Percentiles rank a stretch among this genome's conserved stretches.
phyloP scores from a whole-genome alignment of 2,113 vertebrate genomes.

The Leptobrachium ailaonicum region DNA sequence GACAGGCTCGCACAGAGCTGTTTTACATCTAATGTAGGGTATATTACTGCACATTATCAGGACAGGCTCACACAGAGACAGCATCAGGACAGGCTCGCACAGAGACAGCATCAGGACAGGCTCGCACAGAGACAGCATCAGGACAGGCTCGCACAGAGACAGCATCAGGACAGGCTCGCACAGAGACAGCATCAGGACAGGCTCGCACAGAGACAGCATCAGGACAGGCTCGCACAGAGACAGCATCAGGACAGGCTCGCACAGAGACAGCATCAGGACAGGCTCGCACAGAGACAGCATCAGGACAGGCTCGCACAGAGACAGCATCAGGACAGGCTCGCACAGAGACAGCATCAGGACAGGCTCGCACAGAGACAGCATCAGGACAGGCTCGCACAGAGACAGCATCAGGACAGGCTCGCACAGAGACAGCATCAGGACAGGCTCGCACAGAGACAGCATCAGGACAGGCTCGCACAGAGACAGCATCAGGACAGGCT shows the following conservation, averaged over 20 bases:
- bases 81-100: not conserved
- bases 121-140: not conserved
- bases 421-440: not conserved
- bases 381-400: not conserved
- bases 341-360: not conserved
- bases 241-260: too few relatives aligned
- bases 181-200: not conserved
- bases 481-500: too few relatives aligned
- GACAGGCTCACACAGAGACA: not conserved
- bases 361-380: not conserved
- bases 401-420: too few relatives aligned
- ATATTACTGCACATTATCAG: not conserved
- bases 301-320: not conserved
- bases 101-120: not conserved
- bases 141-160: not conserved
- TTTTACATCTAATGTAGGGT: not conserved
- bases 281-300: not conserved
- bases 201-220: not conserved
- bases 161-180: not conserved
- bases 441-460: not conserved
- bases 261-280: not conserved
- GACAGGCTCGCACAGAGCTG: not conserved
- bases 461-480: not conserved
- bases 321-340: not conserved
- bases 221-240: not conserved